Base-by-base conservation (phyloP, 2,888 invertebrate species). In the Corythucha ciliata region DNA sequence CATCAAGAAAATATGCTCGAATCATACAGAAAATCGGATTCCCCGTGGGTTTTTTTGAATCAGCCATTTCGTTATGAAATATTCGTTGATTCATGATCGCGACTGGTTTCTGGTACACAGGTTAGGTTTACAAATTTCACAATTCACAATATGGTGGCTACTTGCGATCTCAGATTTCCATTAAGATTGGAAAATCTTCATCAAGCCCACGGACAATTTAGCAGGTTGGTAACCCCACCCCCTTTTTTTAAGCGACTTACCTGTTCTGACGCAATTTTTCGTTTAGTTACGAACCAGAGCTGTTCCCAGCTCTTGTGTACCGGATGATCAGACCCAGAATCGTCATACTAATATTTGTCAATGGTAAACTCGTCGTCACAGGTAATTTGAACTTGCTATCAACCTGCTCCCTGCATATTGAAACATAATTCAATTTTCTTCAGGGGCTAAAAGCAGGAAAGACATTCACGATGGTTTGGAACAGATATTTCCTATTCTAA, bases 231-330 rank as follows among this genome's bases (percentile, higher is more conserved):
- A 16, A 8, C 10, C 8, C 16, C 12, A n/a, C n/a, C 8, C 8
- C 12, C 16, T 10, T 16, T 36, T 8, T 8, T 8, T 8, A 16
- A 8, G n/a, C 14, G 10, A 36, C 14, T 36, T 36, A 36, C 14
- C 14, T 14, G 7, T 36, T 8, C 8, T 36, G 8, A 10, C 37
- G 10, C n/a, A 29, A 29, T 34, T 50, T 45, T 51, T 52, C 40
- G 66, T 66, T 37, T 65, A 87, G 89, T 47, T 98, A 98, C 66
- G 98, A 98, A 69, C 97, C 98, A 0, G 98, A 98, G 70, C 72
- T 98, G 49, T 98, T 98, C 70, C 96, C 98, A 6, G 98, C 97
- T n/a, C 75, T 98, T 25, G 92, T 98, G 52, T 98, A 98, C 68
- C 77, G 97, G 63, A 90, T 98, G 91, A 88, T 97, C 33, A 85